These are phyloP conservation scores for Hyperoplus immaculatus DNA, from an alignment of 2,797 vertebrate genomes.

Conservation along the genomic window DNA sequence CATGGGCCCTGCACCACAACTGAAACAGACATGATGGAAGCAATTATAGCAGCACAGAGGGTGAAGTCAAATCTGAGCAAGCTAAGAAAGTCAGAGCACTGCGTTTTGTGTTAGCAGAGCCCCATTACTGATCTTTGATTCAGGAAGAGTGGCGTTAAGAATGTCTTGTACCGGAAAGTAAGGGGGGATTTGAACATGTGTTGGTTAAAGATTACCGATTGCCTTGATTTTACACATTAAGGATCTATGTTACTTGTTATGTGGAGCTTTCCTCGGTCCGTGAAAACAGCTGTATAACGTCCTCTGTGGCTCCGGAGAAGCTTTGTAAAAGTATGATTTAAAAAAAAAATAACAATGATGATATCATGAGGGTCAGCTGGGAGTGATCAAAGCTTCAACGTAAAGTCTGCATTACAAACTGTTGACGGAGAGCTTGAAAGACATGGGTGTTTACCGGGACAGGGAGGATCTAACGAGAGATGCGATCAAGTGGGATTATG, in stretches of 20 bases:
- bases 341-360: conserved; percentile 26
- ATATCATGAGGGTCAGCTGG: conserved; percentile 18
- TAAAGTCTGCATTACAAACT: conserved; percentile 10
- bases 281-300: not conserved
- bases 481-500: conserved; percentile 5
- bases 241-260: not conserved
- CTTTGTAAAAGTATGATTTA: not conserved
- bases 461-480: not conserved
- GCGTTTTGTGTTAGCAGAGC: conserved; percentile 32
- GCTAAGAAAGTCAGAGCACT: conserved; percentile 57
- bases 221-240: not conserved
- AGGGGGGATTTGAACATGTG: not conserved
- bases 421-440: not conserved
- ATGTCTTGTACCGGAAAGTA: conserved; percentile 7
- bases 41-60: conserved; percentile 77
- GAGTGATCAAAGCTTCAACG: not conserved
- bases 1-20: conserved; percentile 67
- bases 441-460: not conserved
- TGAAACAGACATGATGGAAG: conserved; percentile 83
- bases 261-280: not conserved
- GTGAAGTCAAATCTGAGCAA: conserved; percentile 56
- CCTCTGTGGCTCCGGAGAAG: not conserved
- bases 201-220: not conserved
- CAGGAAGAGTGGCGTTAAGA: not conserved
- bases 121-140: conserved; percentile 49